phyloP scores from a whole-genome alignment of 2,113 vertebrate genomes.

The Neomonachus schauinslandi region DNA sequence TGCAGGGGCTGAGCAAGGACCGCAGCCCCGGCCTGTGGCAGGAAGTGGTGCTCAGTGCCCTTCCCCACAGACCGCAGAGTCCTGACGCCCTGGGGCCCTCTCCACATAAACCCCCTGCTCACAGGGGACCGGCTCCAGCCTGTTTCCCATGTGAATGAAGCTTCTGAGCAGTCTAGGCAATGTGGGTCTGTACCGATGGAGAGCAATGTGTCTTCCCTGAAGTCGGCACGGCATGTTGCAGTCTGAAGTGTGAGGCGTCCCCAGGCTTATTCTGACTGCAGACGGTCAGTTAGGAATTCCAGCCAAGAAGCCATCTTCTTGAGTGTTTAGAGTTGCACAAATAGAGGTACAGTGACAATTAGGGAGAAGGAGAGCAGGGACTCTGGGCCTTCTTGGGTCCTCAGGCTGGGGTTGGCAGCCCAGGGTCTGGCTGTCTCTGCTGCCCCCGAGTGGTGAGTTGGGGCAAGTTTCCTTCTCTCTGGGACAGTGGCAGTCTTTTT shows the following conservation, averaged over 20 bases:
- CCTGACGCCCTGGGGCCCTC: no score
- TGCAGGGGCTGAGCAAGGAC: background rate
- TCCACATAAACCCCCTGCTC: background rate
- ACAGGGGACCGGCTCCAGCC: background rate
- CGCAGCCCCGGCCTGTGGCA: background rate
- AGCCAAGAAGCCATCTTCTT: background rate
- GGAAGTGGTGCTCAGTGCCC: background rate
- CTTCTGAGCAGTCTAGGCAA: background rate
- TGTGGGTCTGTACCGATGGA: background rate
- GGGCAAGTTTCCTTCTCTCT: background rate
- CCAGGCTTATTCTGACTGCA: accelerated
- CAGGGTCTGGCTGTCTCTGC: background rate
- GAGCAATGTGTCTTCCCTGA: background rate
- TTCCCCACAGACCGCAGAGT: background rate
- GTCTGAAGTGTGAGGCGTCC: background rate
- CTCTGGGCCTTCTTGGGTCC: accelerated
- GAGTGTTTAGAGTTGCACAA: background rate
- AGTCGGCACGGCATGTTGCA: accelerated
- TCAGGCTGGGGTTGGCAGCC: accelerated
- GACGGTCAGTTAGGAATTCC: background rate
- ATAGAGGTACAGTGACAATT: background rate
- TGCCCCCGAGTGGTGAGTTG: accelerated
- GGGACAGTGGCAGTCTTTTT: background rate
- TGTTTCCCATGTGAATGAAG: background rate
- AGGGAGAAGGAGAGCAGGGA: accelerated